phyloP scores from a whole-genome alignment of 2,797 vertebrate genomes.

The Lacerta viridis region DNA sequence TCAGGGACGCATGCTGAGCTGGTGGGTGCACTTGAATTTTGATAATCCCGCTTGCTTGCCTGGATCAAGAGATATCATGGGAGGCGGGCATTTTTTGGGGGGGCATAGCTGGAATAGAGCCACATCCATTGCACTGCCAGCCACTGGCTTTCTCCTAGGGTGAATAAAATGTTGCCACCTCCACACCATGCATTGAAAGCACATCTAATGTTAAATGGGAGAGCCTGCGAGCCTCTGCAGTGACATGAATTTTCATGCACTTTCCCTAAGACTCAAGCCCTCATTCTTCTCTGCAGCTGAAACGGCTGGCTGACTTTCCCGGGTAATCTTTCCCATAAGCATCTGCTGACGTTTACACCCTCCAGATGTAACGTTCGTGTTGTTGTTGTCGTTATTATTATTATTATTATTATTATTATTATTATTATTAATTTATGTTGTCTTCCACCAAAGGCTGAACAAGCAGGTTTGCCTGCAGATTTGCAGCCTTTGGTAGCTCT shows the following conservation, averaged over 20 bases:
- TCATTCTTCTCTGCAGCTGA: constrained; percentile 51
- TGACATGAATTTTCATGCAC: not conserved
- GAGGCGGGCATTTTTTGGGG: too few species aligned
- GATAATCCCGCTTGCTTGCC: too few species aligned
- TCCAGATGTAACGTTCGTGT: constrained; percentile 46
- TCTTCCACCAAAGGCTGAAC: constrained; percentile 22
- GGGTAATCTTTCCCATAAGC: constrained; percentile 42
- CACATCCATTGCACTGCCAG: too few species aligned
- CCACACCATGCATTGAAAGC: too few species aligned
- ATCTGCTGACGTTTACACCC: constrained; percentile 7
- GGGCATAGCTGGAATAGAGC: too few species aligned
- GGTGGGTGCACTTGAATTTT: too few species aligned
- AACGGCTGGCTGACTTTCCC: constrained; percentile 67
- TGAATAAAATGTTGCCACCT: too few species aligned
- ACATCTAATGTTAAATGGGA: not conserved
- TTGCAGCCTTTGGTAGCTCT: not conserved
- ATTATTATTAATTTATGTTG: not conserved
- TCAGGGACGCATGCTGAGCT: too few species aligned
- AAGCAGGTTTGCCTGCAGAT: constrained; percentile 47
- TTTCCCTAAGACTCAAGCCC: constrained; percentile 32
- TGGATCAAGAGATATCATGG: too few species aligned
- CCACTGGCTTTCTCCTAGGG: too few species aligned
- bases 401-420: constrained; percentile 45
- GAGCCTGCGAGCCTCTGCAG: constrained; percentile 19
- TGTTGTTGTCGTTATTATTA: too few species aligned